Percentiles rank a stretch among this genome's conserved stretches.
phyloP scores from a whole-genome alignment of 2,797 vertebrate species.

The Chaunax sp. region DNA sequence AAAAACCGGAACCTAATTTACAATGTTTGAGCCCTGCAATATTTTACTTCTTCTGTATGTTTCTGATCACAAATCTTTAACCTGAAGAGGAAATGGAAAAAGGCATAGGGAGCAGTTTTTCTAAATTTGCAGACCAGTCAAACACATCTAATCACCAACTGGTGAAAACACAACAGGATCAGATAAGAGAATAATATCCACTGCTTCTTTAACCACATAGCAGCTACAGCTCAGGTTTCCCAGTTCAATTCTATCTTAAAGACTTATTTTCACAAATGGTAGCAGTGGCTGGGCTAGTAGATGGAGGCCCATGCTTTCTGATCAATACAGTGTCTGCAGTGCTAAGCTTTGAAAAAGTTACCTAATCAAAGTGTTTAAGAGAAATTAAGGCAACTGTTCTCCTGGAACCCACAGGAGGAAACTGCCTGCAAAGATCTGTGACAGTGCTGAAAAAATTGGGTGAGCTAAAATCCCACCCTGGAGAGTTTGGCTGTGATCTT shows the following conservation, averaged over 20 bases:
- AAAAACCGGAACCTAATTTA: conserved; percentile 8
- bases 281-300: conserved; percentile 31
- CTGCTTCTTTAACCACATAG: conserved; percentile 17
- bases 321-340: conserved; percentile 48
- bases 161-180: conserved; percentile 18
- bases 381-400: conserved; percentile 24
- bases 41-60: background rate
- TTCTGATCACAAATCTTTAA: background rate
- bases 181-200: conserved; percentile 11
- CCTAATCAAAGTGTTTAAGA: conserved; percentile 27
- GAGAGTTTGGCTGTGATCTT: background rate
- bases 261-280: conserved; percentile 41
- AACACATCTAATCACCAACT: conserved; percentile 30
- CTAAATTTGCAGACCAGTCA: conserved; percentile 15
- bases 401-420: conserved; percentile 9
- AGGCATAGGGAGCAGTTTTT: background rate
- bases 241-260: conserved; percentile 8
- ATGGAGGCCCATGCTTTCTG: conserved; percentile 24
- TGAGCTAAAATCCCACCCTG: background rate
- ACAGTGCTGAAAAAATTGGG: background rate
- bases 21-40: background rate
- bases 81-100: conserved; percentile 3
- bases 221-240: conserved; percentile 50
- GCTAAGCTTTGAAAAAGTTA: conserved; percentile 21
- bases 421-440: conserved; percentile 10